Evolutionary conservation across 2,888 invertebrate species (phyloP), one percentile per base, ranked within the genome.

Genomic region (Cephus pygmeus): DNA sequence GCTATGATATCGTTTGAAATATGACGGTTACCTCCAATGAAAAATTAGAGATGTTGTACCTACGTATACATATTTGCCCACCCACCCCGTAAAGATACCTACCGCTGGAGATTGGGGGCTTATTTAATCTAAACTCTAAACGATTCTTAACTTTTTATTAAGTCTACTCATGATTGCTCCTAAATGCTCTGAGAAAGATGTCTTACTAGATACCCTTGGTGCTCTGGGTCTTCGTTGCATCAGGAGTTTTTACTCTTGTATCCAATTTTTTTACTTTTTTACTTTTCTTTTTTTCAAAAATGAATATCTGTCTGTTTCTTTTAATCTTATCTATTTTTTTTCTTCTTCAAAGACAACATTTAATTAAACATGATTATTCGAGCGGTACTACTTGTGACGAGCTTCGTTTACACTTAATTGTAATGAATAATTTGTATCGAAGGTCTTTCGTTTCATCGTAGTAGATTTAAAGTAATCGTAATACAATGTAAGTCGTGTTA

Each of bases 401-500:
- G 56, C 56, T 56, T 23, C 56, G 56, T 56, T 56, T 23, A 23
- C 56, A 56, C 40, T 15, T 2, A 9, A 23, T 56, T 56, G 4
- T 15, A 40, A 40, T 15, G 40, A 56, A 23, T 56, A 56, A 56
- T 56, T 56, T 56, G 23, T 1, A 56, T 56, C 15, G 6, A 56
- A 56, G 15, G 56, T 56, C 23, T 56, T 56, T 56, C 56, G 56
- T 56, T 56, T 56, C 23, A 23, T 56, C 71, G 71, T 31, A 15
- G 71, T 12, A 71, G 71, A 71, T 12, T 33, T 33, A 33, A 71
- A 71, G 33, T 33, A 33, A 71, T 71, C 71, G 31, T 71, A 71
- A 71, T 15, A n/a, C 15, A n/a, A 35, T 11, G 12, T 33, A 74
- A 74, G 74, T 34, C 74, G 34, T 74, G 74, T 74, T 74, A n/a